Evolutionary conservation across 1,140 invertebrate genomes (phyloP).

Genomic region (Aphelenchoides fujianensis): DNA sequence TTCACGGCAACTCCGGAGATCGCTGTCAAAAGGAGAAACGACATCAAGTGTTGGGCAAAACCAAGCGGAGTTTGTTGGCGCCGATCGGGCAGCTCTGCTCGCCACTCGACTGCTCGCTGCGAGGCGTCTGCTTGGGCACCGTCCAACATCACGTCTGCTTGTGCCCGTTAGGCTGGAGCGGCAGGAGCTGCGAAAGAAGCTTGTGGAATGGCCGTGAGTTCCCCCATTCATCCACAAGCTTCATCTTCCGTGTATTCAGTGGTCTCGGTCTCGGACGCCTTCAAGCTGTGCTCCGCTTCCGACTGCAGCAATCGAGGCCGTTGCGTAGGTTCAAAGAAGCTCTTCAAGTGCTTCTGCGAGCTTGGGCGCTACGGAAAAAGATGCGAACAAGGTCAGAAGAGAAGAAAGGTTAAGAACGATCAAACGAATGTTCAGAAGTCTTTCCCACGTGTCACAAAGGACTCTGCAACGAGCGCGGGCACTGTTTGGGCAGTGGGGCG

Average conservation of each 20-base stretch:
- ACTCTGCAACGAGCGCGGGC: conserved; percentile 18
- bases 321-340: conserved; percentile 19
- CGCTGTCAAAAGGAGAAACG: conserved; percentile 5
- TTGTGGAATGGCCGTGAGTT: too few species aligned
- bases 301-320: conserved; percentile 22
- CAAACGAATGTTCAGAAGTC: conserved; percentile 5
- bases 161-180: conserved; percentile 5
- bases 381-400: conserved; percentile 25
- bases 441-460: conserved; percentile 12
- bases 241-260: too few species aligned
- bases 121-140: conserved; percentile 17
- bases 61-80: neutral
- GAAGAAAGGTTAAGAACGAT: neutral
- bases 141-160: conserved; percentile 4
- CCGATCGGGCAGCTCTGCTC: neutral
- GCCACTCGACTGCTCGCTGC: conserved; percentile 8
- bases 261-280: too few species aligned
- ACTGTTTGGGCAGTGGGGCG: conserved; percentile 21
- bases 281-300: conserved; percentile 16
- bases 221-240: too few species aligned
- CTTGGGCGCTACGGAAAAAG: conserved; percentile 19
- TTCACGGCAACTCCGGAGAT: neutral
- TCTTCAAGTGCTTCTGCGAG: conserved; percentile 13
- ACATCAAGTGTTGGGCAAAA: neutral
- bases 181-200: conserved; percentile 7